Percentiles rank a stretch among this genome's conserved stretches.
phyloP scores from a whole-genome alignment of 2,888 invertebrate genomes.

The Hydraecia micacea region DNA sequence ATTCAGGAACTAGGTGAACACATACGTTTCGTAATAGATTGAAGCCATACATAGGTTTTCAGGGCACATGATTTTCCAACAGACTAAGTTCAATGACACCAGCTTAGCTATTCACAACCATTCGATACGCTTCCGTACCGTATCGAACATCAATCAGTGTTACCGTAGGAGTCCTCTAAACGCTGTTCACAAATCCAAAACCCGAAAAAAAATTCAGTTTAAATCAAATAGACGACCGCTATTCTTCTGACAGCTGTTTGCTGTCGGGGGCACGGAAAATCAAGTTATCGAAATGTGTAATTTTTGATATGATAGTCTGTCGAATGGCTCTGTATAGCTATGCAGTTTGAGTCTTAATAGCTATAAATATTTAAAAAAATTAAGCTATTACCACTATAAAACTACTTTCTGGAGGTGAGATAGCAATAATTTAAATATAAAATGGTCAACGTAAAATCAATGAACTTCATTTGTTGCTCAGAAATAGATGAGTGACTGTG shows the following conservation, averaged over 20 bases:
- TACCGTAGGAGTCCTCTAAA: not conserved
- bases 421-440: not conserved
- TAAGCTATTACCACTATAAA: not conserved
- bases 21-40: conserved; percentile 9
- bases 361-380: not conserved
- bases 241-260: not conserved
- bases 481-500: too few species aligned
- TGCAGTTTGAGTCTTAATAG: not conserved
- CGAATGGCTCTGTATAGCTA: too few species aligned
- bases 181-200: not conserved
- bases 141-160: not conserved
- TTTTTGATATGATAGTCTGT: too few species aligned
- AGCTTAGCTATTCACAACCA: not conserved
- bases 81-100: not conserved
- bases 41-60: conserved; percentile 16
- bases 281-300: too few species aligned
- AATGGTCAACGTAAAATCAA: not conserved
- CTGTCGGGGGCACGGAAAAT: not conserved
- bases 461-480: not conserved
- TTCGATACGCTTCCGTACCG: not conserved
- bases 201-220: not conserved
- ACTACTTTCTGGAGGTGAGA: not conserved
- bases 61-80: not conserved
- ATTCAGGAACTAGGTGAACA: conserved; percentile 38
- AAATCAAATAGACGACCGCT: not conserved